Base-by-base conservation (phyloP, 2,797 vertebrate genomes). In the Cottoperca gobio region DNA sequence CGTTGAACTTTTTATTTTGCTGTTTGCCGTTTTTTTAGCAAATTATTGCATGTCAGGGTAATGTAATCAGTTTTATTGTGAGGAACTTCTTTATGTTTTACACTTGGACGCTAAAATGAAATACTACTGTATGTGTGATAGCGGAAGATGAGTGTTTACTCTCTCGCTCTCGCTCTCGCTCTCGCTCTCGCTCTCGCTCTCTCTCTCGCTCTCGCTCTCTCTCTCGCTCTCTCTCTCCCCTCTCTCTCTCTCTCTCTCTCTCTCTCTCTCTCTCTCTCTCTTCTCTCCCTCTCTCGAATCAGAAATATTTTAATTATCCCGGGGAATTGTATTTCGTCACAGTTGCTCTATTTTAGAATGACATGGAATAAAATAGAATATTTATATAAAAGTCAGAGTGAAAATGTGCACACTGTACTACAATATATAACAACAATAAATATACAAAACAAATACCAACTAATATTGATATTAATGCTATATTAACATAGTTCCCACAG, bases 151-250 rank as follows among this genome's bases (percentile, higher is more conserved):
- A 52, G 62, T 45, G 21, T 49, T 24, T 52, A 10, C 33, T 23
- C 45, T 23, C 45, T 46, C 11, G 48, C n/a, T 46, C 39, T 40
- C 12, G 39, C 37, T 39, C 37, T 37, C 35, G 64, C 8, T 31
- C 17, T 54, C 31, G 42, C 50, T 67, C 11, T 68, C 11, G 67
- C 23, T 70, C 37, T 61, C 31, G 61, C 8, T 39, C 3, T 49
- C n/a, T 37, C 26, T 71, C 12, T 73, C 40, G 64, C 8, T 31
- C 17, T 54, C 31, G 42, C 50, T n/a, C n/a, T n/a, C n/a, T n/a
- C n/a, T n/a, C n/a, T n/a, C n/a, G n/a, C n/a, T n/a, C n/a, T n/a
- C n/a, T n/a, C n/a, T n/a, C n/a, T n/a, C n/a, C n/a, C n/a, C n/a
- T n/a, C n/a, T n/a, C n/a, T n/a, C n/a, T n/a, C n/a, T n/a, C n/a